A percentile compares a stretch with the other conserved stretches of the same genome.
phyloP scores from a whole-genome alignment of 2,888 invertebrate genomes.

The Tineola bisselliella region DNA sequence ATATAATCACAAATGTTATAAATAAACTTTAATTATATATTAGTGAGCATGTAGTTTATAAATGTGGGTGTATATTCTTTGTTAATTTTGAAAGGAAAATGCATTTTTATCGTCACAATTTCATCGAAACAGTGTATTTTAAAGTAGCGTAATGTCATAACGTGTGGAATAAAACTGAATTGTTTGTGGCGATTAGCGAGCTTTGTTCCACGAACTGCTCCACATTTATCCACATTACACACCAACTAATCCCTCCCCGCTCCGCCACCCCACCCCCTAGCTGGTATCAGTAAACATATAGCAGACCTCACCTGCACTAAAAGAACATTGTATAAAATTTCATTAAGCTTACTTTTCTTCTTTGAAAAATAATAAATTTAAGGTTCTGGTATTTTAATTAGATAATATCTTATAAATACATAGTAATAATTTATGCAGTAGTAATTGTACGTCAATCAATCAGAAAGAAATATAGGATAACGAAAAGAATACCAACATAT shows the following conservation, averaged over 20 bases:
- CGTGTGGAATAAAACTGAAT: constrained; percentile 3
- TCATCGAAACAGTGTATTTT: neutral
- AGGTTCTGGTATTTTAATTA: too few relatives aligned
- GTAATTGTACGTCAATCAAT: too few relatives aligned
- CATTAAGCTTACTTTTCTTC: neutral
- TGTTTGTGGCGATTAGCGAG: constrained; percentile 9
- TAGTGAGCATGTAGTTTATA: too few relatives aligned
- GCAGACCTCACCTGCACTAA: neutral
- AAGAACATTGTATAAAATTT: neutral
- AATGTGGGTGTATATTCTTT: too few relatives aligned
- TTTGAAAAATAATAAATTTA: neutral
- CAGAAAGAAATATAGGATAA: too few relatives aligned
- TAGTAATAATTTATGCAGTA: too few relatives aligned
- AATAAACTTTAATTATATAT: too few relatives aligned
- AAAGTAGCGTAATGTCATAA: neutral
- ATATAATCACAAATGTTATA: too few relatives aligned
- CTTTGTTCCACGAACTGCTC: constrained; percentile 8
- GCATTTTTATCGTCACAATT: too few relatives aligned
- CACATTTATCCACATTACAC: constrained; percentile 10
- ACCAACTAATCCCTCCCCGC: neutral
- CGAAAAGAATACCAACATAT: too few relatives aligned
- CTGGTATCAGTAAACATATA: neutral
- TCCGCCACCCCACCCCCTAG: neutral
- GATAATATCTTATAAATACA: too few relatives aligned
- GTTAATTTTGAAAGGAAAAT: too few relatives aligned